Evolutionary conservation across 2,888 invertebrate genomes (phyloP), one percentile per base, ranked within the genome.

Genomic region (Thecophora atra): DNA sequence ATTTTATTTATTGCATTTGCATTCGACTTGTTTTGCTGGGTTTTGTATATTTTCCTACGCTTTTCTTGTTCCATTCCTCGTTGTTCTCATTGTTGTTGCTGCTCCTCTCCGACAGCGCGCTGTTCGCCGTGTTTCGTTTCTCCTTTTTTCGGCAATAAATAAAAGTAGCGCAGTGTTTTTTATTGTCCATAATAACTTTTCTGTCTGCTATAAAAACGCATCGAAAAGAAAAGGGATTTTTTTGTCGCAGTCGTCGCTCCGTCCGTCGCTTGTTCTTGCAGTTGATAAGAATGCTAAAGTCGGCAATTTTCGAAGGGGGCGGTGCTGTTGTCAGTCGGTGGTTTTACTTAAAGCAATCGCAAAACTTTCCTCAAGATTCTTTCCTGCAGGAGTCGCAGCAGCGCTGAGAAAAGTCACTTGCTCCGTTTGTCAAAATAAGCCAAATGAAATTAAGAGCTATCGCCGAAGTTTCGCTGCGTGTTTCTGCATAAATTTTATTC

Each of bases 1-100:
- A 75, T 73, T 71, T 72, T 72, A 72, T 72, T 69, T 72, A 72
- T 69, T 69, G 72, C 72, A 72, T 72, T 72, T 72, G 72, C 74
- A 75, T 73, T 71, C 62, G 44, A 28, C 72, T 64, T 37, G 13
- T 37, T 51, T 67, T 28, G 37, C 64, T 72, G 64, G 30, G 73
- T 65, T 68, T 51, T 52, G 17, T 26, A 42, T 54, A 19, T 28
- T 54, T 68, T 37, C 26, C 58, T 70, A 17, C 17, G 51, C 67
- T 65, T 51, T 65, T 19, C 63, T 67, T 64, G 51, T 75, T 54
- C 47, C 65, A n/a, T n/a, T n/a, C n/a, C n/a, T n/a, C n/a, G n/a
- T n/a, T n/a, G n/a, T n/a, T n/a, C n/a, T n/a, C n/a, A n/a, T n/a
- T 44, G 64, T 62, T 51, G n/a, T 44, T 37, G 44, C 28, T 51